Percentiles rank a stretch among this genome's conserved stretches.
phyloP scores from a whole-genome alignment of 92 coral and sea anemone genomes.

The Porites divaricata region DNA sequence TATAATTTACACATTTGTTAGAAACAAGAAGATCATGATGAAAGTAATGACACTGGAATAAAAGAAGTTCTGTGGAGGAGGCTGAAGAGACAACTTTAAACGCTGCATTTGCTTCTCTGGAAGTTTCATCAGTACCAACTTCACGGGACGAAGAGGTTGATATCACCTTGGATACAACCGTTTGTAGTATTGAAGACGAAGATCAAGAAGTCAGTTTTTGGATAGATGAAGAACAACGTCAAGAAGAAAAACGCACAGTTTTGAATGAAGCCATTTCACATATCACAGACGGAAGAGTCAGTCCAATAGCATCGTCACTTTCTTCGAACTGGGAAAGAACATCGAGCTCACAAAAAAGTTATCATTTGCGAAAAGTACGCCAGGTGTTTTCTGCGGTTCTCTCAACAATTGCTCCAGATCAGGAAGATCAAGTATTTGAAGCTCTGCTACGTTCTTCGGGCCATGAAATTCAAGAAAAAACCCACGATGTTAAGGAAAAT shows the following conservation, averaged over 20 bases:
- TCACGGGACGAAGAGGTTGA: neutral
- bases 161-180: slow-evolving; percentile 11
- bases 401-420: slow-evolving; percentile 46
- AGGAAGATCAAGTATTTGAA: slow-evolving; percentile 26
- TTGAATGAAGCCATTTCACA: slow-evolving; percentile 42
- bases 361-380: slow-evolving; percentile 37
- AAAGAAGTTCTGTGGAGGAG: too few species aligned
- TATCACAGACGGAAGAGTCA: slow-evolving; percentile 45
- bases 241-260: slow-evolving; percentile 35
- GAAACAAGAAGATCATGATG: too few species aligned
- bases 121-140: too few species aligned
- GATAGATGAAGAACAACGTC: slow-evolving; percentile 44
- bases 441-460: slow-evolving; percentile 7
- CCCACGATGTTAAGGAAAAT: too few species aligned
- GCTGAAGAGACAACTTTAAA: too few species aligned
- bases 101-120: too few species aligned
- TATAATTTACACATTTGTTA: neutral
- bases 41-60: too few species aligned
- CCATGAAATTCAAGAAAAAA: too few species aligned
- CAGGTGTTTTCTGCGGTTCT: slow-evolving; percentile 27
- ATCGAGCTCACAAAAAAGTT: slow-evolving; percentile 46
- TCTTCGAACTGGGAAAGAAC: slow-evolving; percentile 33
- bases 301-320: slow-evolving; percentile 43
- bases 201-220: slow-evolving; percentile 38
- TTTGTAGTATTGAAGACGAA: neutral